Conservation (phyloP, 2,888 invertebrate genomes). For the Campoletis raptor region DNA sequence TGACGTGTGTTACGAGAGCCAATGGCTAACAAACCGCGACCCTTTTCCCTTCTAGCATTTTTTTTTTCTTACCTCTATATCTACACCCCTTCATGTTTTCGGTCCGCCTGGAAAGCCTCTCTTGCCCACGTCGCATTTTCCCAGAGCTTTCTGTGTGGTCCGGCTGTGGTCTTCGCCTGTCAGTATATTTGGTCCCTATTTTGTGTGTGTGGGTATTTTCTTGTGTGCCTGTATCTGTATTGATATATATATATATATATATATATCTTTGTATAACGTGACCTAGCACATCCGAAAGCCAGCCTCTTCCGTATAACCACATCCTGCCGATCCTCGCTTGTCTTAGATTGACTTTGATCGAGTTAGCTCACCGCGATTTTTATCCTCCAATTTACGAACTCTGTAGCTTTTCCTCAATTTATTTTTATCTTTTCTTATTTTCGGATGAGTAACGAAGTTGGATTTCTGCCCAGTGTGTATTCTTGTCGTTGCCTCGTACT, state of each 20-base stretch:
- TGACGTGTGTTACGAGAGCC: constrained; percentile 42
- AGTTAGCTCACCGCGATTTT: constrained; percentile 68
- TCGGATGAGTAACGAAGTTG: constrained; percentile 41
- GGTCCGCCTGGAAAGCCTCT: constrained; percentile 46
- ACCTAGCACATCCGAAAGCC: constrained; percentile 49
- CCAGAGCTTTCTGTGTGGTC: constrained; percentile 35
- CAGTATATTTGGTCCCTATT: constrained; percentile 52
- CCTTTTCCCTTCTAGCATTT: constrained; percentile 50
- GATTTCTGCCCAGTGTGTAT: constrained; percentile 10
- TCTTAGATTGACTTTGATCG: constrained; percentile 67
- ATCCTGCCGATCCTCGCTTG: constrained; percentile 28
- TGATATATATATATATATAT: neutral
- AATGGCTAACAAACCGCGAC: constrained; percentile 65
- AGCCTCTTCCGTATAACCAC: constrained; percentile 47
- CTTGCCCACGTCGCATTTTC: constrained; percentile 54
- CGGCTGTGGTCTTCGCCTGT: constrained; percentile 53
- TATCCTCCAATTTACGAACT: constrained; percentile 66
- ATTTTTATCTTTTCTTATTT: constrained; percentile 21
- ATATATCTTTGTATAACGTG: constrained; percentile 23
- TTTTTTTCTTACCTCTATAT: constrained; percentile 48
- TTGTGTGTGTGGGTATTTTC: neutral
- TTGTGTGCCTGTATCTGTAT: neutral
- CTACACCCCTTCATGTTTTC: constrained; percentile 48
- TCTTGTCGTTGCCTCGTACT: neutral
- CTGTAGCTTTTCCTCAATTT: constrained; percentile 6